phyloP scores from a whole-genome alignment of 1,140 invertebrate genomes.

The Macrotrachela quadricornifera region DNA sequence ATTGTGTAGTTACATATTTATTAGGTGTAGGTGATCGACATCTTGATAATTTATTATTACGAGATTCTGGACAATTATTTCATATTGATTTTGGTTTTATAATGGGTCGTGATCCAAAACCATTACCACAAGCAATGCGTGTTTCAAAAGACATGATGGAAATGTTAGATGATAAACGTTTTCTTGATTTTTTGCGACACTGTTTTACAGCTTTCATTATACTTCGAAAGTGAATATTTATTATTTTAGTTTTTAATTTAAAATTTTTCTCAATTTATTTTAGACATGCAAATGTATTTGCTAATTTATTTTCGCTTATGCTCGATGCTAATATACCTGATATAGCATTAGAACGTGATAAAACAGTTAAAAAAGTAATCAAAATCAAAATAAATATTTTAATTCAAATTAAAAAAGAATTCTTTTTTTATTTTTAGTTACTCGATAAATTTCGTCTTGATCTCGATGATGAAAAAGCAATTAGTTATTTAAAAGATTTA shows the following conservation, averaged over 20 bases:
- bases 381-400: conserved; percentile 31
- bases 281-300: conserved; percentile 81
- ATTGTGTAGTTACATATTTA: conserved; percentile 93
- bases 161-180: conserved; percentile 58
- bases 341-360: conserved; percentile 91
- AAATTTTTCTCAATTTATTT: conserved; percentile 12
- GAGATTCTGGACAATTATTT: conserved; percentile 56
- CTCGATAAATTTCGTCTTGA: too few relatives aligned
- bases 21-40: conserved; percentile 92
- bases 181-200: conserved; percentile 47
- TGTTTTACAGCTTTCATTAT: conserved; percentile 90
- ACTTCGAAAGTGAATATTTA: conserved; percentile 44
- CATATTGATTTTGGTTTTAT: conserved; percentile 99
- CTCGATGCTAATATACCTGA: conserved; percentile 93
- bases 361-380: conserved; percentile 82
- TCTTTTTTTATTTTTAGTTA: too few relatives aligned
- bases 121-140: conserved; percentile 92
- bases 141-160: conserved; percentile 89
- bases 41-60: conserved; percentile 82
- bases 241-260: neutral
- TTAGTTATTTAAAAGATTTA: too few relatives aligned
- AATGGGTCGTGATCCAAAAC: conserved; percentile 87
- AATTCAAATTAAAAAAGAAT: too few relatives aligned
- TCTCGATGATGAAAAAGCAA: too few relatives aligned
- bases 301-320: conserved; percentile 94